Evolutionary conservation across 2,113 vertebrate species (phyloP).

Genomic region (Heterotis niloticus): DNA sequence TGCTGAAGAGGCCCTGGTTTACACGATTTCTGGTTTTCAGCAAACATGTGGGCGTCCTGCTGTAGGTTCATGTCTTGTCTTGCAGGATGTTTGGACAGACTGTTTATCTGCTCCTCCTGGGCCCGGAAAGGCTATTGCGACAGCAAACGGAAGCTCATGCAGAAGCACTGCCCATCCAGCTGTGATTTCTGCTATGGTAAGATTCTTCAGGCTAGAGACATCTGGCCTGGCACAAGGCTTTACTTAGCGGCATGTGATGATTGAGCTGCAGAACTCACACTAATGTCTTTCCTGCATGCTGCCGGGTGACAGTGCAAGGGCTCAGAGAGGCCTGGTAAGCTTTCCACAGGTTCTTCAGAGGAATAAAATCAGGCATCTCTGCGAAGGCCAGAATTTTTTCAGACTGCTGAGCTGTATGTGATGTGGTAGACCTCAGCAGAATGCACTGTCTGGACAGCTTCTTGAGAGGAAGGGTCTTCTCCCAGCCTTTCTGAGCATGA

Average conservation of each 20-base stretch:
- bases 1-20: neutral
- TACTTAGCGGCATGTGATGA: too few relatives aligned
- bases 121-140: conserved; percentile 81
- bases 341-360: neutral
- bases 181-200: conserved; percentile 96
- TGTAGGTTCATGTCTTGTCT: conserved; percentile 8
- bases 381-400: neutral
- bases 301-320: neutral
- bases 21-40: neutral
- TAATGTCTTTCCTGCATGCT: neutral
- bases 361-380: neutral
- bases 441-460: neutral
- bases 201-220: conserved; percentile 45
- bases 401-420: neutral
- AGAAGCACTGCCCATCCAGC: conserved; percentile 87
- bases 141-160: conserved; percentile 78
- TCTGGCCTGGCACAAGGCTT: conserved; percentile 22
- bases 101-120: conserved; percentile 81
- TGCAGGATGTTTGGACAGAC: conserved; percentile 85
- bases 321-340: neutral
- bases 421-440: neutral
- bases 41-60: neutral
- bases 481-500: too few relatives aligned
- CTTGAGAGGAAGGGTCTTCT: too few relatives aligned
- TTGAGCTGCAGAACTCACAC: neutral